Percentiles rank a stretch among this genome's conserved stretches.
phyloP scores from a whole-genome alignment of 2,113 vertebrate species.

The Marcusenius ussheri region DNA sequence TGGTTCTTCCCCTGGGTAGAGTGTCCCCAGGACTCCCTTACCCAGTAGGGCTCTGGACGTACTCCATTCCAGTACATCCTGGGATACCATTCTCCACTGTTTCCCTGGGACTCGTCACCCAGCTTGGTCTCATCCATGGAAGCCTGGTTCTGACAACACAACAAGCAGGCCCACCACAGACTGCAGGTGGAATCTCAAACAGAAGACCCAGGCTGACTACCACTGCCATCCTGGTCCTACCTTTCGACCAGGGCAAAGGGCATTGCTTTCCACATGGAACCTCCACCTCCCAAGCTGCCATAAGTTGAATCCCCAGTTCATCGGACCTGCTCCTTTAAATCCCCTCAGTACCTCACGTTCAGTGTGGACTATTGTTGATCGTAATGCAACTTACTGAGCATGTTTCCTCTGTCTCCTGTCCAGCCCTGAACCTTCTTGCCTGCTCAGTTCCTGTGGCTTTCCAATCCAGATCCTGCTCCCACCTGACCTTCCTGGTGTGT shows the following conservation, averaged over 20 bases:
- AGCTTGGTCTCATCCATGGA: background rate
- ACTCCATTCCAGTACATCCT: background rate
- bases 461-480: no score
- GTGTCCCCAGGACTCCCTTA: background rate
- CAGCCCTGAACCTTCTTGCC: background rate
- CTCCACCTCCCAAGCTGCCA: background rate
- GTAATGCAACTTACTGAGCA: background rate
- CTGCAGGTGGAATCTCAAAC: background rate
- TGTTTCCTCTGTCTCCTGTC: background rate
- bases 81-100: background rate
- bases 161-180: background rate
- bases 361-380: background rate
- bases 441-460: no score
- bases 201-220: background rate
- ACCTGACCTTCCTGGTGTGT: no score
- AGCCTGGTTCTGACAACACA: background rate
- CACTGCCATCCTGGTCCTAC: background rate
- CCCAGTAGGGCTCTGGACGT: background rate
- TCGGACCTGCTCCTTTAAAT: background rate
- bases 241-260: background rate
- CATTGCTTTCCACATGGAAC: background rate
- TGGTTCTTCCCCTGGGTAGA: background rate
- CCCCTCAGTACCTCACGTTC: background rate
- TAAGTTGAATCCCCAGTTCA: background rate
- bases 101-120: background rate